Evolutionary conservation across 2,797 vertebrate species (phyloP).

Genomic region (Rhynchonycteris naso): DNA sequence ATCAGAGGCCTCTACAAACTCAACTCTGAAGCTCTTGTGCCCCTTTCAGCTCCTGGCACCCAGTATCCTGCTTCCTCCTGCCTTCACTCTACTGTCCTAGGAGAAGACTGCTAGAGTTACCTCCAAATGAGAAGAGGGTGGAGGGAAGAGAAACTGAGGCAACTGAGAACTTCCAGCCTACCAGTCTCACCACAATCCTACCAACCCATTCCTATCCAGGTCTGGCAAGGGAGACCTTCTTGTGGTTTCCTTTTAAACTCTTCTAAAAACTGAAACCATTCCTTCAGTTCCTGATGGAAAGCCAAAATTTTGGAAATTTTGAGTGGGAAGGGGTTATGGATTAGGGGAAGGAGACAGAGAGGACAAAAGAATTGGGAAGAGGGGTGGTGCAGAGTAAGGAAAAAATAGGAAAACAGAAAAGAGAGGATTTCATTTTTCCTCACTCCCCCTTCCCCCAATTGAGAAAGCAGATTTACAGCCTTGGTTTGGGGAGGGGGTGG

Average conservation of each 20-base stretch:
- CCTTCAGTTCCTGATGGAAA: conserved; percentile 38
- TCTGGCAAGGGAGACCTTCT: background rate
- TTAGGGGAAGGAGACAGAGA: background rate
- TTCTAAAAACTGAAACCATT: background rate
- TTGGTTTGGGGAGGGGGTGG: conserved; percentile 52
- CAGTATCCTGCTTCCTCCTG: background rate
- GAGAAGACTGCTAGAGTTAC: background rate
- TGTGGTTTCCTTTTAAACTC: background rate
- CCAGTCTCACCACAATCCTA: background rate
- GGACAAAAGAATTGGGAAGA: conserved; percentile 63
- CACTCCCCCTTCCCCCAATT: conserved; percentile 63
- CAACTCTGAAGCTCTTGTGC: background rate
- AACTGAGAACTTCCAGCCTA: background rate
- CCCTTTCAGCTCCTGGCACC: background rate
- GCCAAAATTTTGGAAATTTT: conserved; percentile 14
- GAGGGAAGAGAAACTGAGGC: background rate
- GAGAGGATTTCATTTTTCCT: conserved; percentile 64
- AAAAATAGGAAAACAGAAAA: conserved; percentile 63
- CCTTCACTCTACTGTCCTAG: background rate
- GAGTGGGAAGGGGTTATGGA: conserved; percentile 12
- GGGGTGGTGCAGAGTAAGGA: background rate
- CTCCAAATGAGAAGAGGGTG: background rate
- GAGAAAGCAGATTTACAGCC: conserved; percentile 80
- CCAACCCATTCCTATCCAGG: background rate
- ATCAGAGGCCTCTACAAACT: background rate